Conservation (phyloP, 2,113 vertebrate genomes). For the Periophthalmus modestus region DNA sequence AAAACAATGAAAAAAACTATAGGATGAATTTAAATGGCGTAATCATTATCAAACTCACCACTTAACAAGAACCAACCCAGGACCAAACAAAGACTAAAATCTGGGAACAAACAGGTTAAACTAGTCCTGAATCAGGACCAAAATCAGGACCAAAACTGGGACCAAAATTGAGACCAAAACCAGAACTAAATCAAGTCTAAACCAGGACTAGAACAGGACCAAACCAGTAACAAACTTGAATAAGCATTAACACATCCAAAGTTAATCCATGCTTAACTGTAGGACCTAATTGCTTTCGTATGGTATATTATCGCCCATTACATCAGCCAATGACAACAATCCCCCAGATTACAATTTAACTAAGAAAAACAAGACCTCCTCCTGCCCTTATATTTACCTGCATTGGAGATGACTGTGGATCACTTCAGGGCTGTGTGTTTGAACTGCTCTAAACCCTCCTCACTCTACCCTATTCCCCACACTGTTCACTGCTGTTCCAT, state of each 20-base stretch:
- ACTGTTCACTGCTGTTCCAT: conserved; percentile 30
- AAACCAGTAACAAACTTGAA: not conserved
- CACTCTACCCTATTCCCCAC: conserved; percentile 19
- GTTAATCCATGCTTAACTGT: too few species aligned
- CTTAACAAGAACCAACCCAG: not conserved
- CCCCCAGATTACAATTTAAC: not conserved
- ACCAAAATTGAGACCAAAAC: not conserved
- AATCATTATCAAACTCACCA: not conserved
- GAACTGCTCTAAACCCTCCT: conserved; percentile 26
- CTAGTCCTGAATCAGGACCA: too few species aligned
- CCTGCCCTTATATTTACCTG: conserved; percentile 10
- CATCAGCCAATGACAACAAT: not conserved
- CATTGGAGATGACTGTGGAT: not conserved
- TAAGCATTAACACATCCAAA: not conserved
- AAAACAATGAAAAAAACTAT: not conserved
- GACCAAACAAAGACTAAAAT: not conserved
- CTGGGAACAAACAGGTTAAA: too few species aligned
- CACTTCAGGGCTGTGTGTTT: not conserved
- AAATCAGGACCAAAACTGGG: not conserved
- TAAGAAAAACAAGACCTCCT: not conserved
- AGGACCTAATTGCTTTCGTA: too few species aligned
- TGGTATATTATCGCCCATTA: not conserved
- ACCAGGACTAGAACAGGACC: not conserved
- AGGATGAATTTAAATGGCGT: not conserved
- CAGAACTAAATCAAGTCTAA: not conserved